Conservation (phyloP, 2,113 vertebrate species). For the Brachirus orientalis region DNA sequence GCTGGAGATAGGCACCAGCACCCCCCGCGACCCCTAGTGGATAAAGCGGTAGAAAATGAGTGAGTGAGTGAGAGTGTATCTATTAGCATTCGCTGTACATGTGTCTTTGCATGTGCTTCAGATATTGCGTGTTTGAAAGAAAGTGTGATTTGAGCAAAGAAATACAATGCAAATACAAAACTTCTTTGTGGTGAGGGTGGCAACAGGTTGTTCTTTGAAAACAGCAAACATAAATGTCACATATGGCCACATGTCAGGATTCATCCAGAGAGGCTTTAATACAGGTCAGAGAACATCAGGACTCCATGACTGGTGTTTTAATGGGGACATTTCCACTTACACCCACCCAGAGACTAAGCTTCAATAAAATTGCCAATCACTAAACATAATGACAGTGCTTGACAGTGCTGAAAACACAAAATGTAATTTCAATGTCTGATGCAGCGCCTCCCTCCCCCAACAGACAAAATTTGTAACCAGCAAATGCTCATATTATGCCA, state of each 20-base stretch:
- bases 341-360: conserved; percentile 17
- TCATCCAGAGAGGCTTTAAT: conserved; percentile 4
- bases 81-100: background rate
- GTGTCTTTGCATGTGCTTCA: conserved; percentile 11
- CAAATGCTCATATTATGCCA: conserved; percentile 11
- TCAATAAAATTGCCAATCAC: conserved; percentile 47
- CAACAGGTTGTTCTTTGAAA: conserved; percentile 67
- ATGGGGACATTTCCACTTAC: conserved; percentile 31
- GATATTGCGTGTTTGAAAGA: conserved; percentile 31
- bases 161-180: conserved; percentile 59
- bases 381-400: conserved; percentile 45
- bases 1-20: too few relatives aligned
- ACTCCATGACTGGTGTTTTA: conserved; percentile 9
- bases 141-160: conserved; percentile 31
- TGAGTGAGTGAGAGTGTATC: too few relatives aligned
- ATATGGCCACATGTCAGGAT: conserved; percentile 21
- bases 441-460: background rate
- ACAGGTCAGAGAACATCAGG: conserved; percentile 25
- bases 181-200: conserved; percentile 61
- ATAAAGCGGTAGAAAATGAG: too few relatives aligned
- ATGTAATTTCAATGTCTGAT: conserved; percentile 27
- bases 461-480: background rate
- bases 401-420: conserved; percentile 29
- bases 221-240: conserved; percentile 64
- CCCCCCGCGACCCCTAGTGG: too few relatives aligned